Conservation (phyloP, 1,140 invertebrate species). For the Eufriesea mexicana region DNA sequence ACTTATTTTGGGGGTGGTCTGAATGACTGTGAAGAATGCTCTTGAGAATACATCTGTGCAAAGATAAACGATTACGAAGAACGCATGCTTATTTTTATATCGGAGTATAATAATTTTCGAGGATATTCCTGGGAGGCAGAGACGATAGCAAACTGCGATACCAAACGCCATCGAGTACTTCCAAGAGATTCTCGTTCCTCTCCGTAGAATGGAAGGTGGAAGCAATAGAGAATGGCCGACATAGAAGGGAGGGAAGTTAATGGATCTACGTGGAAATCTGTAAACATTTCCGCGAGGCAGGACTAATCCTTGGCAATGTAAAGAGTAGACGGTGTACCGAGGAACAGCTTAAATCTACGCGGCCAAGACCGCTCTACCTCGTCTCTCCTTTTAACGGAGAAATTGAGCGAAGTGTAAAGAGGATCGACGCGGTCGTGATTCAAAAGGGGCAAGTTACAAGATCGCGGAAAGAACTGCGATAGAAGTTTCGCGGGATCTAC, state of each 20-base stretch:
- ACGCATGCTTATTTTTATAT: too few relatives aligned
- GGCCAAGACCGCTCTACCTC: too few relatives aligned
- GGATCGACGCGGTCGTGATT: not conserved
- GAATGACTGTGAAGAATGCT: too few relatives aligned
- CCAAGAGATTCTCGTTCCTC: too few relatives aligned
- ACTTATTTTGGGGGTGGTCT: too few relatives aligned
- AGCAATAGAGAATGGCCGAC: too few relatives aligned
- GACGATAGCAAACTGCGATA: too few relatives aligned
- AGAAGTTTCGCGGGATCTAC: not conserved
- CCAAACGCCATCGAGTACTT: too few relatives aligned
- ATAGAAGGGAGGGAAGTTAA: not conserved
- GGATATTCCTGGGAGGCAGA: too few relatives aligned
- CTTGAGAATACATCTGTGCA: too few relatives aligned
- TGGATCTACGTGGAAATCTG: not conserved
- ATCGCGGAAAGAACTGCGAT: not conserved
- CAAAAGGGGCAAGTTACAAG: not conserved
- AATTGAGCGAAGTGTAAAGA: conserved; percentile 2
- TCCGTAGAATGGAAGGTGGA: not conserved
- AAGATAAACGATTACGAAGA: too few relatives aligned
- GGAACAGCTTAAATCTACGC: not conserved
- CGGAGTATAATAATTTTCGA: too few relatives aligned
- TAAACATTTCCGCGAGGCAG: conserved; percentile 3
- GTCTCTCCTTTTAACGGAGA: not conserved
- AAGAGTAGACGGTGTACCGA: not conserved
- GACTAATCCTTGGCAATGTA: not conserved